Percentiles rank a stretch among this genome's conserved stretches.
Conservation (phyloP, 2,113 vertebrate genomes). For the Lycaon pictus region DNA sequence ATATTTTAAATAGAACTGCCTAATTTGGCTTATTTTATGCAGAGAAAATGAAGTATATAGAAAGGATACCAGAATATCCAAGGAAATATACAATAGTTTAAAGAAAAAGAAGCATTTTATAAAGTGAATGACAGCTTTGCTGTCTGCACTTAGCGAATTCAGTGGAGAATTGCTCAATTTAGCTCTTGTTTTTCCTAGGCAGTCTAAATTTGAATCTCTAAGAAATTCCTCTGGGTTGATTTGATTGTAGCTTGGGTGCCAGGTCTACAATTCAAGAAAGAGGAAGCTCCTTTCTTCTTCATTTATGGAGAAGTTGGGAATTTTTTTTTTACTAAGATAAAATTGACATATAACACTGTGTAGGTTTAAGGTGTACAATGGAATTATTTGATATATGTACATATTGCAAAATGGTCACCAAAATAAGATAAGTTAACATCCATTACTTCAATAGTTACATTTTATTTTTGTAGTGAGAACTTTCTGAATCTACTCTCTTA, state of each 20-base stretch:
- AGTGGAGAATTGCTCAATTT: background rate
- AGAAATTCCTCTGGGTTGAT: conserved; percentile 2
- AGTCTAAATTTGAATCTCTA: background rate
- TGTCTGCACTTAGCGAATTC: background rate
- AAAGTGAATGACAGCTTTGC: background rate
- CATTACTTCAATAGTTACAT: background rate
- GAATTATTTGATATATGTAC: background rate
- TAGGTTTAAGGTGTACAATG: background rate
- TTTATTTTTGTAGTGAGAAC: background rate
- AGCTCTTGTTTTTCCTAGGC: background rate
- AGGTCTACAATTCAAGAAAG: background rate
- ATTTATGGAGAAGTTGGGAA: background rate
- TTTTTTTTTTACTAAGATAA: background rate
- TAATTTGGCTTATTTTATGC: background rate
- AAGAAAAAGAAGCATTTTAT: conserved; percentile 1
- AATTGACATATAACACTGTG: background rate
- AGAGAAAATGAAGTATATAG: background rate
- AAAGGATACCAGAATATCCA: background rate
- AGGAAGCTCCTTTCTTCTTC: background rate
- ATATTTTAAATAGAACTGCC: background rate
- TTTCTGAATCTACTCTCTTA: background rate
- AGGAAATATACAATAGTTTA: background rate
- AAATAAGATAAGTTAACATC: background rate
- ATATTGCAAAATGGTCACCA: background rate
- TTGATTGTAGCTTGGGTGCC: background rate